Base-by-base conservation (phyloP, 2,113 vertebrate species). In the Chrysemys picta region DNA sequence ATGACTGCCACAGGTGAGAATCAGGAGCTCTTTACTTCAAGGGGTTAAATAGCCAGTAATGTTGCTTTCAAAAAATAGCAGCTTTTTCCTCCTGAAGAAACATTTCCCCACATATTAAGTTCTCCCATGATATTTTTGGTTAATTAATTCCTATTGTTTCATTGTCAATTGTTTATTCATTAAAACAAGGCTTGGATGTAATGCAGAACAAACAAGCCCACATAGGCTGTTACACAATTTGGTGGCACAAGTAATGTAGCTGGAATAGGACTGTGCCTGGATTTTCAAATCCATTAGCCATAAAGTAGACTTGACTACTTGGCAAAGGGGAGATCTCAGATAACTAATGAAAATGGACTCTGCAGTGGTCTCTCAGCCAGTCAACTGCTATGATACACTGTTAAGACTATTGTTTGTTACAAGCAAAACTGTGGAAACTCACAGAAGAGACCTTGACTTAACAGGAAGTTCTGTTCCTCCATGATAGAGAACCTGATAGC, bases 131-230 rank as follows among this genome's bases (percentile, higher is more conserved):
- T 88, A 92, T 92, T 84, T 19, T 54, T 79, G 93, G 88, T 82
- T 95, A 96, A 97, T 90, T 24, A 95, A 95, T 76, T 89, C 84
- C 91, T 90, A 91, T 95, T 97, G 95, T 93, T 92, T 93, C 84
- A 52, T 80, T 87, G 94, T 96, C 92, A 87, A 90, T 93, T 95
- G 95, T 89, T 94, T 93, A 95, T 87, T 96, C 88, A 90, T 95
- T 95, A 83, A 95, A 96, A 93, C 89, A 93, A 95, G 89, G 86
- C 65, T 93, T 85, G 82, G 45, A 25, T 21, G 45, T 84, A 90
- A 80, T 13, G 21, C 89, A 89, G 87, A 92, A 89, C 38, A 75
- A 89, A 75, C 19, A 50, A 78, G 83, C 80, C 85, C 72, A 5
- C 49, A 79, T 91, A 85, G 88, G 80, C 87, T 94, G 83, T 53